Percentiles rank a stretch among this genome's conserved stretches.
Conservation (phyloP, 2,797 vertebrate genomes). For the Echeneis naucrates region DNA sequence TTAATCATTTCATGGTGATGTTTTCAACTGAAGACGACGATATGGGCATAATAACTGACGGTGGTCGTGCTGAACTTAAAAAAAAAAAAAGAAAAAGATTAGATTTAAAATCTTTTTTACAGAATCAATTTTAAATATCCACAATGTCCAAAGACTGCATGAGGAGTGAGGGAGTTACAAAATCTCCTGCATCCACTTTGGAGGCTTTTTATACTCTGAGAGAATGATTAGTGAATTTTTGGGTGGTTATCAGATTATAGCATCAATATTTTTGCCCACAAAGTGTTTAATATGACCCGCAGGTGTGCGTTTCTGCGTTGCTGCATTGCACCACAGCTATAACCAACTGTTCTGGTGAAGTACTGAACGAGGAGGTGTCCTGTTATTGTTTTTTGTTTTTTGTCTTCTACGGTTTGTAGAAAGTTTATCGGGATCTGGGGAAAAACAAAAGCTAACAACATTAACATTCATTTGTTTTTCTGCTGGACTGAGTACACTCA, state of each 20-base stretch:
- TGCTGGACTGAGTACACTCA: not conserved
- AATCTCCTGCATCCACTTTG: too few species aligned
- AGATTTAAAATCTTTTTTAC: not conserved
- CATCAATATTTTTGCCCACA: not conserved
- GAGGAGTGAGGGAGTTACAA: too few species aligned
- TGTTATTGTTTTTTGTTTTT: too few species aligned
- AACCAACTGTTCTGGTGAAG: not conserved
- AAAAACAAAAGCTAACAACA: not conserved
- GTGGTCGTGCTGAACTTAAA: too few species aligned
- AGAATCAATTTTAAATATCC: not conserved
- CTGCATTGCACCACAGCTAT: not conserved
- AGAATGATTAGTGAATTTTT: slow-evolving; percentile 6
- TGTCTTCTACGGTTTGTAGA: not conserved
- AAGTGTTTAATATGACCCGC: not conserved
- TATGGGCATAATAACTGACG: too few species aligned
- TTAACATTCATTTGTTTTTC: not conserved
- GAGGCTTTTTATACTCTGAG: too few species aligned
- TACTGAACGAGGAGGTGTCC: not conserved
- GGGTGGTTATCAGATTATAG: not conserved
- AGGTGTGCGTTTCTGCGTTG: not conserved
- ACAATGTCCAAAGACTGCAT: not conserved
- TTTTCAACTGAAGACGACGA: too few species aligned
- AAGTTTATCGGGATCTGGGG: not conserved
- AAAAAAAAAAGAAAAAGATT: too few species aligned
- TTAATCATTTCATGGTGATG: too few species aligned